phyloP scores from a whole-genome alignment of 1,140 invertebrate genomes.

The Zophobas morio region DNA sequence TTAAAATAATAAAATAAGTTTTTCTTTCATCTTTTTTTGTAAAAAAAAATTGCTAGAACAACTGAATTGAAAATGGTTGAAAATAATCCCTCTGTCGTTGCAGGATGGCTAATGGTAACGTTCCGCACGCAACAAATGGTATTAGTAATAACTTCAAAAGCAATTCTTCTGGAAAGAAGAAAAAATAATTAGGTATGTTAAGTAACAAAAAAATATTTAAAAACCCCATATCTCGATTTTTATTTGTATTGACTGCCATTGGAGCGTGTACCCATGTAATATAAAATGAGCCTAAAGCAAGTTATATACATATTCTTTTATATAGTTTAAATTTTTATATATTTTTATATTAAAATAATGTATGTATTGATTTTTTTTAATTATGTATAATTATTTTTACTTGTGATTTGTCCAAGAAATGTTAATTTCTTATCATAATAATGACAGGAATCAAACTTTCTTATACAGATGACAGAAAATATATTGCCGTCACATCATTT shows the following conservation, averaged over 20 bases:
- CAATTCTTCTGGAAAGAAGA: slow-evolving; percentile 53
- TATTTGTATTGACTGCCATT: slow-evolving; percentile 39
- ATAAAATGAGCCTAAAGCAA: slow-evolving; percentile 27
- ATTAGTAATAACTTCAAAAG: slow-evolving; percentile 46
- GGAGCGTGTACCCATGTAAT: slow-evolving; percentile 9
- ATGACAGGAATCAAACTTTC: too few species aligned
- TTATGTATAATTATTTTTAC: slow-evolving; percentile 14
- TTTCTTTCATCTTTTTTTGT: background rate
- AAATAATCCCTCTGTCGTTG: background rate
- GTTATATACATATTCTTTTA: slow-evolving; percentile 23
- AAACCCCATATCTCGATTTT: slow-evolving; percentile 41
- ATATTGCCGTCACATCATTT: too few species aligned
- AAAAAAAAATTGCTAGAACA: background rate
- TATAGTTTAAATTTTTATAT: slow-evolving; percentile 28
- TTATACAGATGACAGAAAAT: too few species aligned
- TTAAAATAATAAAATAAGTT: too few species aligned
- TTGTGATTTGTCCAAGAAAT: slow-evolving; percentile 9
- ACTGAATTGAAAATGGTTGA: background rate
- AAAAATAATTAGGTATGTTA: slow-evolving; percentile 48
- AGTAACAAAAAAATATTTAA: slow-evolving; percentile 5
- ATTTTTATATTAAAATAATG: slow-evolving; percentile 32
- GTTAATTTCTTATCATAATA: background rate
- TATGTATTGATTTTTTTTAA: slow-evolving; percentile 27
- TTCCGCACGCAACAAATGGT: slow-evolving; percentile 51
- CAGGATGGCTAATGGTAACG: slow-evolving; percentile 55